Evolutionary conservation across 2,113 vertebrate genomes (phyloP), one percentile per base, ranked within the genome.

Genomic region (Verasper variegatus): DNA sequence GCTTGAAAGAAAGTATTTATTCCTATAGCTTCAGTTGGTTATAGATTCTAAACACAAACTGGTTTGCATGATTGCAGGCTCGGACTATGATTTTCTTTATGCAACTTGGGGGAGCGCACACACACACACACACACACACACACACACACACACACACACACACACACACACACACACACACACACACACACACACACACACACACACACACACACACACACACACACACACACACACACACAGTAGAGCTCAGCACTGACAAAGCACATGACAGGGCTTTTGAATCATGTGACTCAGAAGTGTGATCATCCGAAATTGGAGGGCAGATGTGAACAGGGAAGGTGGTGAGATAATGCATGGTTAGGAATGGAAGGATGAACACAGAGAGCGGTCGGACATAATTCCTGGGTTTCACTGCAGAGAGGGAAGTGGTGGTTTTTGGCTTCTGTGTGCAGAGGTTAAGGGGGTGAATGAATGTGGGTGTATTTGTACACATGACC

Each of bases 41-140:
- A 85, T 67, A 79, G 80, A 85, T 81, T 77, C 82, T 85, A 91
- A 91, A 88, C 80, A 89, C 80, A 86, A 71, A 81, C 66, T 69
- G 80, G 88, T 84, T 86, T 83, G 67, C 76, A 68, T 75, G 68
- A 93, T 93, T 88, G 90, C 81, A 91, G 88, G 80, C 87, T 81
- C 61, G 56, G 63, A 26, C 68, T 65, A 13, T 60, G 74, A 84
- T 78, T 86, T 51, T 86, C 82, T 78, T 78, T 26, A 47, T 14
- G 52, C 74, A 17, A 86, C 81, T 71, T 84, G 79, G 77, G 82
- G 62, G 80, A 84, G 79, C 78, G 5, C 17, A 5, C 49, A 55
- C 52, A 57, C 17, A 63, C 10, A n/a, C 40, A 75, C 26, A 26
- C 26, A 26, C 26, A 26, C 26, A 26, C 26, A 26, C 26, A 26